These are phyloP conservation scores for Barbus barbus DNA, from an alignment of 2,113 vertebrate genomes.

Conservation along the genomic window DNA sequence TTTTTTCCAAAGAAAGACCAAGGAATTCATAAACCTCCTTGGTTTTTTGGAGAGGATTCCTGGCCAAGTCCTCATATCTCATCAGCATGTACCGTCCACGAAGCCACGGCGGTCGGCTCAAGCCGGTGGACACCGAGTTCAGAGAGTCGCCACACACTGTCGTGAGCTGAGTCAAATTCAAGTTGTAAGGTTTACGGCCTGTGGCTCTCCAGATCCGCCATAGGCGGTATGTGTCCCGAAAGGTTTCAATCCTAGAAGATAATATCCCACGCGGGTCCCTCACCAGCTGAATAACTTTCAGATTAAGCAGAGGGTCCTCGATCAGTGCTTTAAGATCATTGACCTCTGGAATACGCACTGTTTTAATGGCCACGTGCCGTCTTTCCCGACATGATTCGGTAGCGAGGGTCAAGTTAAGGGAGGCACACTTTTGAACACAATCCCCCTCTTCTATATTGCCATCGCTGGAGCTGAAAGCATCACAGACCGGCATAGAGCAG, in stretches of 20 bases:
- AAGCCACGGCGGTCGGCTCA: constrained; percentile 83
- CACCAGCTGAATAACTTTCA: constrained; percentile 93
- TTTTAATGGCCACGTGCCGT: constrained; percentile 90
- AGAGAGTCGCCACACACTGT: constrained; percentile 89
- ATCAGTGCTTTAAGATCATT: constrained; percentile 84
- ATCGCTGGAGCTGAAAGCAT: constrained; percentile 70
- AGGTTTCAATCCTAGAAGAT: constrained; percentile 90
- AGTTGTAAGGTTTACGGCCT: constrained; percentile 86
- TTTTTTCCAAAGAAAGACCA: constrained; percentile 83
- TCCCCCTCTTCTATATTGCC: constrained; percentile 86
- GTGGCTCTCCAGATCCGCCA: constrained; percentile 94
- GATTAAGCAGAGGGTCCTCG: constrained; percentile 86
- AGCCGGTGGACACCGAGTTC: constrained; percentile 84
- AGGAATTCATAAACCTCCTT: constrained; percentile 89
- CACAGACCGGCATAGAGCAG: constrained; percentile 84
- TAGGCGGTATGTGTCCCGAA: constrained; percentile 88
- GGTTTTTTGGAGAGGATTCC: constrained; percentile 88
- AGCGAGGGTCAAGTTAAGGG: constrained; percentile 85
- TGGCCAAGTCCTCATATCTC: constrained; percentile 91
- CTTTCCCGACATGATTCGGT: constrained; percentile 81
- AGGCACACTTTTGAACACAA: constrained; percentile 84
- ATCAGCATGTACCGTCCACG: constrained; percentile 91
- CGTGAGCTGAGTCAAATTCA: constrained; percentile 87
- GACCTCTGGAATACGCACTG: constrained; percentile 86
- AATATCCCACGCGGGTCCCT: constrained; percentile 90